A percentile compares a stretch with the other conserved stretches of the same genome.
Conservation (phyloP, 2,888 invertebrate species). For the Lasioglossum vierecki region DNA sequence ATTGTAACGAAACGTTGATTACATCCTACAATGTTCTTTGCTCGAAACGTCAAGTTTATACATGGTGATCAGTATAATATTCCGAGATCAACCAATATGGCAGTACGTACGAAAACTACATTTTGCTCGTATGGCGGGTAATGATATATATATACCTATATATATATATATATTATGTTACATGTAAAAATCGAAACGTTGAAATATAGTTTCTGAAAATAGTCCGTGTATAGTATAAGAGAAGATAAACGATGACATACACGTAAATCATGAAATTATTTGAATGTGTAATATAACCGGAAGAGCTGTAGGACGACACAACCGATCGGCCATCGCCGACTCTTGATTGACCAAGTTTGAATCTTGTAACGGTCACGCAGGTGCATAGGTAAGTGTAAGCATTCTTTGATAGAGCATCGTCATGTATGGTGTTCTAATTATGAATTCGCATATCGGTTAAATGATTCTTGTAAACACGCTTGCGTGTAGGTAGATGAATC, state of each 20-base stretch:
- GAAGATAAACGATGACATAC: conserved; percentile 25
- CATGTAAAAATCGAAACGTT: conserved; percentile 13
- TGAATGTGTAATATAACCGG: conserved; percentile 35
- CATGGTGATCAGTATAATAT: conserved; percentile 28
- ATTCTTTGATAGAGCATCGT: conserved; percentile 8
- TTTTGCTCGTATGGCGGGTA: conserved; percentile 54
- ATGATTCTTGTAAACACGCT: conserved; percentile 29
- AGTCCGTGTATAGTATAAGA: conserved; percentile 2
- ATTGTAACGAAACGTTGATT: conserved; percentile 9
- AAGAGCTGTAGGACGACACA: conserved; percentile 32
- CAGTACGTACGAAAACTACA: conserved; percentile 53
- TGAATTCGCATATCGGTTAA: conserved; percentile 24
- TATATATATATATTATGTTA: conserved; percentile 46
- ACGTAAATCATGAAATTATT: conserved; percentile 28
- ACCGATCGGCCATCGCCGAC: conserved; percentile 56
- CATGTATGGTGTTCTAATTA: conserved; percentile 24
- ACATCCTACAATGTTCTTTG: conserved; percentile 29
- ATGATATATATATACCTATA: conserved; percentile 52
- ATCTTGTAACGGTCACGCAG: conserved; percentile 67
- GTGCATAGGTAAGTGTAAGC: conserved; percentile 46
- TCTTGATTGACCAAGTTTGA: conserved; percentile 65
- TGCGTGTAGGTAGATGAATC: conserved; percentile 55
- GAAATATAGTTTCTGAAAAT: conserved; percentile 15
- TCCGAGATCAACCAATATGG: conserved; percentile 59
- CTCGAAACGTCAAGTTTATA: conserved; percentile 12